Evolutionary conservation across 1,140 invertebrate species (phyloP).

Genomic region (Drosophila saltans): DNA sequence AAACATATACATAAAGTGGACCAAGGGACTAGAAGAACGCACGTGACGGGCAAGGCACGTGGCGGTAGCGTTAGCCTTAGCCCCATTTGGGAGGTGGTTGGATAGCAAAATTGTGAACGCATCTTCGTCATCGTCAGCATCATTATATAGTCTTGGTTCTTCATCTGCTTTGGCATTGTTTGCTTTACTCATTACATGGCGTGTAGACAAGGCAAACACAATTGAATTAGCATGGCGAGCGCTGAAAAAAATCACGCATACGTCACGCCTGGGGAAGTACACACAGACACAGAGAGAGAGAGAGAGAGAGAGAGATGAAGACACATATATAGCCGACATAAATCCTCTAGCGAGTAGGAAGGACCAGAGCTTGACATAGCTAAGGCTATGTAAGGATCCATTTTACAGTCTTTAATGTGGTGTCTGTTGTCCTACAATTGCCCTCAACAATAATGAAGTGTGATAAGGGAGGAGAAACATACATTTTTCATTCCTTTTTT

Average conservation of each 20-base stretch:
- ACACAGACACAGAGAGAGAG: constrained; percentile 29
- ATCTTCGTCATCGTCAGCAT: constrained; percentile 56
- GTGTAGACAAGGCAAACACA: constrained; percentile 79
- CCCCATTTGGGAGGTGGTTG: constrained; percentile 23
- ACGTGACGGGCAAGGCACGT: constrained; percentile 57
- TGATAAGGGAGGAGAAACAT: constrained; percentile 13
- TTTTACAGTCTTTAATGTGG: constrained; percentile 25
- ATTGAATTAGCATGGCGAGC: constrained; percentile 78
- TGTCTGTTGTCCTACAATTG: constrained; percentile 72
- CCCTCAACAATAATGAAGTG: constrained; percentile 60
- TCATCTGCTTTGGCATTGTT: constrained; percentile 54
- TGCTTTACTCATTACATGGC: constrained; percentile 79
- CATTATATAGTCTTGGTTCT: constrained; percentile 41
- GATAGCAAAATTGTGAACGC: constrained; percentile 39
- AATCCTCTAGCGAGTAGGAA: neutral
- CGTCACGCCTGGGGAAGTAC: constrained; percentile 49
- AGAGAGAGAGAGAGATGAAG: neutral
- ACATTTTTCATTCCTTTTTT: constrained; percentile 4
- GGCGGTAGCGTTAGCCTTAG: constrained; percentile 32
- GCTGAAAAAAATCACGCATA: constrained; percentile 74
- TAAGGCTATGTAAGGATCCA: constrained; percentile 9
- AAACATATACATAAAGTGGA: neutral
- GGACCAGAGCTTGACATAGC: neutral
- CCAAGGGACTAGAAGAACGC: constrained; percentile 37
- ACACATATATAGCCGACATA: neutral